Evolutionary conservation across 2,797 vertebrate species (phyloP), one percentile per base, ranked within the genome.

Genomic region (Falco naumanni): DNA sequence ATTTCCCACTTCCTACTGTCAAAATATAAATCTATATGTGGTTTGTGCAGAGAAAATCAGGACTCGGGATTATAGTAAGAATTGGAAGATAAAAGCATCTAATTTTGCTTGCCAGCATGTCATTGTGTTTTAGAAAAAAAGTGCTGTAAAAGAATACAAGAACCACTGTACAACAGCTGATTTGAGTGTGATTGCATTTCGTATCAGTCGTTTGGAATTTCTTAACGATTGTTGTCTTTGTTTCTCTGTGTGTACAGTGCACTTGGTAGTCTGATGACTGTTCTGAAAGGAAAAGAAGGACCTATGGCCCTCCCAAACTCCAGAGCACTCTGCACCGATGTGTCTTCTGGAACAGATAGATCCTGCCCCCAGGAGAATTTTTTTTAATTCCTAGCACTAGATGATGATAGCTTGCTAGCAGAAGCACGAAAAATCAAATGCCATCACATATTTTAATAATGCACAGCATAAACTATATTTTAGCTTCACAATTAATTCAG

Each of bases 1-100:
- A 78, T 93, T 89, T 96, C 65, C 34, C 14, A 51, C 56, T 94
- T 87, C 56, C 37, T 22, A 61, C 78, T 87, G 78, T 93, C 77
- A 89, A 79, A 87, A 91, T 74, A 60, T 6, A 87, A 78, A 77
- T 70, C 84, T 94, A 3, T 80, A 70, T 74, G 56, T 66, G 43
- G 24, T 65, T 86, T 86, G 50, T 60, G 29, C 54, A 93, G 45
- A 60, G 77, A 64, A 93, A 90, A 82, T 79, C 43, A 16, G 24
- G 37, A 76, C 56, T 92, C 9, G 3, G 34, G 54, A 72, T 91
- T 61, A 41, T 22, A 84, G 25, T 87, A 57, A 87, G 84, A 89
- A 78, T 8, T 56, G 70, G 56, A 91, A 84, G 63, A 76, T 70
- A 76, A 69, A 61, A 93, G 41, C 34, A 77, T 74, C 84, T 80